Evolutionary conservation across 2,888 invertebrate species (phyloP), one percentile per base, ranked within the genome.

Genomic region (Leptinotarsa juncta): DNA sequence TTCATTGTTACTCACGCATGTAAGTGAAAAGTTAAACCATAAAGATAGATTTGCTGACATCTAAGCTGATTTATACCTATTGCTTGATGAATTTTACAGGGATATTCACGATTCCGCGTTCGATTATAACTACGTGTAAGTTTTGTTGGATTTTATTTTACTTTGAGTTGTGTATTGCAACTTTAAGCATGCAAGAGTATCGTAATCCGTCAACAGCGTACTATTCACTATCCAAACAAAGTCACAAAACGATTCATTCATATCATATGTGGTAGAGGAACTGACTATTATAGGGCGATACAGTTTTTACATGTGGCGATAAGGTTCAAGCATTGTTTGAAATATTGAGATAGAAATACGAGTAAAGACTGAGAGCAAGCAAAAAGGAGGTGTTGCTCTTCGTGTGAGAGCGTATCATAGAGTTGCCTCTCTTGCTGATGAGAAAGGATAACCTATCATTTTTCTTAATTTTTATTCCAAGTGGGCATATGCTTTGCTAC

Each of bases 161-260:
- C n/a, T 51, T 51, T n/a, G n/a, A n/a, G n/a, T 5, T 51, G 4
- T 16, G n/a, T 51, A 16, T 51, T 51, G 4, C 16, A 51, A 16
- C 14, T 23, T 14, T 20, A 57, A 57, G 15, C 23, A 23, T 23
- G 51, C n/a, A 57, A 15, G 4, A 20, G 15, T 57, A 23, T 20
- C 23, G 23, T 57, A 57, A 57, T 15, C 57, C 23, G 57, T 57
- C 57, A 57, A 57, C 57, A 57, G 57, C 23, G 57, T 20, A 23
- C 26, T 57, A 57, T 57, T 57, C 57, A 57, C 57, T 57, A 57
- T 57, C 57, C 57, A 57, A 57, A 57, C 57, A 57, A 57, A 57
- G 23, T 57, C 57, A 57, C 51, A 57, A 57, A 57, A 57, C 57
- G 57, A 16, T 57, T 57, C 57, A 57, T 57, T 57, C 57, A 57